Conservation (phyloP, 2,113 vertebrate genomes). For the Diphyllodes magnificus region DNA sequence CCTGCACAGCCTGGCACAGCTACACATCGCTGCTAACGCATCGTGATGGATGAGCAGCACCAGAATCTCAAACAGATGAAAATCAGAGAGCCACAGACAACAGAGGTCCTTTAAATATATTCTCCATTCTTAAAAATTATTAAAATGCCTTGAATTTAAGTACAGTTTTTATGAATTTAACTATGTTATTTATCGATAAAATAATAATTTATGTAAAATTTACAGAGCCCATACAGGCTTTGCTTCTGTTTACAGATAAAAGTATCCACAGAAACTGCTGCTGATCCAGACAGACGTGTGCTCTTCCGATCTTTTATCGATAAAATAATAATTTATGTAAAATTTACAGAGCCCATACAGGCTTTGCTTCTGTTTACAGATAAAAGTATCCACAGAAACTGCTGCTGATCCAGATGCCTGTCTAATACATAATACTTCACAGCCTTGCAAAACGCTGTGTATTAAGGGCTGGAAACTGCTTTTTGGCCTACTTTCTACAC, state of each 20-base stretch:
- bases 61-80: neutral
- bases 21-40: neutral
- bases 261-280: neutral
- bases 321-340: constrained; percentile 6
- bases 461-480: constrained; percentile 37
- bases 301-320: too few species aligned
- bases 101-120: neutral
- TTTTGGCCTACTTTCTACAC: constrained; percentile 57
- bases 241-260: constrained; percentile 61
- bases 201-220: constrained; percentile 11
- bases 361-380: constrained; percentile 53
- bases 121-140: neutral
- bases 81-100: neutral
- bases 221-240: neutral
- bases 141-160: neutral
- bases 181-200: neutral
- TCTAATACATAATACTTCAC: constrained; percentile 53
- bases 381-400: constrained; percentile 24
- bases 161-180: neutral
- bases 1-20: neutral
- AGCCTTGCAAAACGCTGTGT: constrained; percentile 35
- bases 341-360: neutral
- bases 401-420: constrained; percentile 41
- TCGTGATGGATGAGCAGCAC: neutral
- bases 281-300: constrained; percentile 43